phyloP scores from a whole-genome alignment of 2,797 vertebrate species.

The Enteromius thamalakanensis region DNA sequence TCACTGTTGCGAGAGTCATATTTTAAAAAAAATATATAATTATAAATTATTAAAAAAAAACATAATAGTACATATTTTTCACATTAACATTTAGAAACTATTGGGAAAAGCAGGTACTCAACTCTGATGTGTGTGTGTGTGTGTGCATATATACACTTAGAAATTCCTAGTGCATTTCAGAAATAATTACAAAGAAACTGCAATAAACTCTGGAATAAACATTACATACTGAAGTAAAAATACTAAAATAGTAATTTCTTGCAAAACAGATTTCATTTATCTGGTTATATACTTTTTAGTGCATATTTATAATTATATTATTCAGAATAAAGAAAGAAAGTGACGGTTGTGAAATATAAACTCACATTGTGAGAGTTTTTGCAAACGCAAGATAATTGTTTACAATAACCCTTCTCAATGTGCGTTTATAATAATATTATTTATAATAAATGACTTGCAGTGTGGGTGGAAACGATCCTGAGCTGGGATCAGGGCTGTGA shows the following conservation, averaged over 20 bases:
- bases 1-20: too few species aligned
- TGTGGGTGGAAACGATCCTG: not conserved
- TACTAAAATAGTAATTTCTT: not conserved
- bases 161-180: not conserved
- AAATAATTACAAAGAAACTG: not conserved
- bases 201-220: not conserved
- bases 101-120: not conserved
- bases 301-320: too few species aligned
- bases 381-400: not conserved
- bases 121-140: not conserved
- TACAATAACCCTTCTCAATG: not conserved
- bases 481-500: not conserved
- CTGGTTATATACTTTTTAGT: too few species aligned
- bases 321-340: not conserved
- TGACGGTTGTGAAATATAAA: not conserved
- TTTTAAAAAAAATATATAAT: not conserved
- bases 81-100: not conserved
- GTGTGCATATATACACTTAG: not conserved
- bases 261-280: too few species aligned
- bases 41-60: not conserved
- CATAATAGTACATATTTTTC: not conserved
- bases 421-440: not conserved
- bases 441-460: not conserved
- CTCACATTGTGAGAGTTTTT: not conserved
- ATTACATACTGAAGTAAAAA: not conserved